A percentile compares a stretch with the other conserved stretches of the same genome.
These are phyloP conservation scores for Muraenolepis orangiensis DNA, from an alignment of 2,797 vertebrate genomes.

Conservation along the genomic window DNA sequence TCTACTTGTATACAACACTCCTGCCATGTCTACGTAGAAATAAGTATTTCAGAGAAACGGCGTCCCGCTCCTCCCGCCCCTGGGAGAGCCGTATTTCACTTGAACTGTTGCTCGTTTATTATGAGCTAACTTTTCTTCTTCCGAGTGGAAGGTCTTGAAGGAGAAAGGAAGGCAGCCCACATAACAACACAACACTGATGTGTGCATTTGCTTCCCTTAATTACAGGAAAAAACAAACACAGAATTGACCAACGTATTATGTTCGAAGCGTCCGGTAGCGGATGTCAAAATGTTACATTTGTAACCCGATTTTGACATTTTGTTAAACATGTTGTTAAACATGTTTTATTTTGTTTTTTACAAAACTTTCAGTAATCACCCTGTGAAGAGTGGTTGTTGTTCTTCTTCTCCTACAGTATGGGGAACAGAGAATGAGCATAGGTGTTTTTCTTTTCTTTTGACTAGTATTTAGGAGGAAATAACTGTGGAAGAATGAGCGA, in stretches of 20 bases:
- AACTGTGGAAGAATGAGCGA: too few relatives aligned
- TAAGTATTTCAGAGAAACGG: not conserved
- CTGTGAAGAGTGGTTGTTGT: not conserved
- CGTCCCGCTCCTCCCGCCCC: conserved; percentile 24
- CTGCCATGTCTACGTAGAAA: conserved; percentile 22
- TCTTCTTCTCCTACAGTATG: too few relatives aligned
- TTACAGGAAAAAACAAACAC: not conserved
- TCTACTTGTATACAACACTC: conserved; percentile 26
- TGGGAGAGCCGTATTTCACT: not conserved
- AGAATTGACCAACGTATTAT: conserved; percentile 15
- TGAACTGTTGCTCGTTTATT: not conserved
- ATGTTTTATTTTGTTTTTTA: too few relatives aligned
- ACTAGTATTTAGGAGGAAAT: too few relatives aligned
- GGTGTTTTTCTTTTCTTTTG: too few relatives aligned
- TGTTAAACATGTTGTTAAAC: not conserved
- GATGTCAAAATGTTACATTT: not conserved
- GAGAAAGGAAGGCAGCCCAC: too few relatives aligned
- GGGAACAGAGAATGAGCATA: too few relatives aligned
- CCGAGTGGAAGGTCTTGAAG: conserved; percentile 10
- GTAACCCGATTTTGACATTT: conserved; percentile 27
- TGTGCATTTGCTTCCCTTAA: not conserved
- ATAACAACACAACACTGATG: conserved; percentile 10
- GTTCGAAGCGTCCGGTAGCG: not conserved
- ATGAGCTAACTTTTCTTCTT: not conserved
- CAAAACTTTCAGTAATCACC: not conserved